Base-by-base conservation (phyloP, 2,797 vertebrate genomes). In the Phoebastria nigripes region DNA sequence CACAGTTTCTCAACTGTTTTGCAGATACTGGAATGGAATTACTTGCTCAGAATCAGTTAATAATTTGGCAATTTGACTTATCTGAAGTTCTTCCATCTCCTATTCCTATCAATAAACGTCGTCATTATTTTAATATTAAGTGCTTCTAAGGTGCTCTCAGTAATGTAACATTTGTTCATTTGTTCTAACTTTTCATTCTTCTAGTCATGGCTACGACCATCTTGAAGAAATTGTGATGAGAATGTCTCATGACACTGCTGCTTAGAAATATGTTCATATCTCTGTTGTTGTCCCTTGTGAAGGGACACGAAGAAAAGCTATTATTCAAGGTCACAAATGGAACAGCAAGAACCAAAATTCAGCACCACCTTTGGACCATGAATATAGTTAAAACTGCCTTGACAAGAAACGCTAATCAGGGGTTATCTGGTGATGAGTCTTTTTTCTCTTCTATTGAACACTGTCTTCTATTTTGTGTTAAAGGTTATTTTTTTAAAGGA, bases 121-220 rank as follows among this genome's bases (percentile, higher is more conserved):
- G 11, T 83, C 35, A 25, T 37, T 51, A 52, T 56, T 96, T 83
- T 70, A 71, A 55, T 76, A 66, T 22, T 37, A 42, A 62, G 28
- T 54, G 28, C 26, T 52, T 88, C 25, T 70, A 15, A 83, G 42
- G 56, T 91, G 49, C 73, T 95, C 11, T 80, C 41, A 54, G 9
- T 5, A 67, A 67, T 9, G 8, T 66, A 54, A 67, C n/a, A 35
- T 79, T 82, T 61, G 9, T 56, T 90, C 0, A 62, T 80, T 86
- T 85, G 12, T 41, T 91, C 56, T 85, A 31, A 46, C 16, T 95
- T 63, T 35, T 47, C 69, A 35, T 95, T 86, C 52, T 88, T 95
- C 92, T 70, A 98, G 98, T 97, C 97, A 29, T 98, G 98, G 98
- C 97, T 98, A 39, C 70, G 95, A 90, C 85, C 95, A 11, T 96